These are phyloP conservation scores for Glandiceps talaboti DNA, from an alignment of 53 echinoderm and acorn worm species.

Conservation along the genomic window DNA sequence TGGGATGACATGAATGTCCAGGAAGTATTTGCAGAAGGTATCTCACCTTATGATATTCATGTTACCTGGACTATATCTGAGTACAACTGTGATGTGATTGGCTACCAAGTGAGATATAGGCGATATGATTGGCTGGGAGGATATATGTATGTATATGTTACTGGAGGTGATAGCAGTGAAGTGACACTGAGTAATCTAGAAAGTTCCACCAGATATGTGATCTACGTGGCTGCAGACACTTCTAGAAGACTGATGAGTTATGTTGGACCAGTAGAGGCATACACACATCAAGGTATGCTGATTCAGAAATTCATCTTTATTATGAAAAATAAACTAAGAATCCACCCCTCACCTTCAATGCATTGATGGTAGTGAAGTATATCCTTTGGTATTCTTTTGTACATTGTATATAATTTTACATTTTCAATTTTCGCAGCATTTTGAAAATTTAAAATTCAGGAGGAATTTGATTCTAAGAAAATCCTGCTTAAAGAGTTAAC, in stretches of 20 bases:
- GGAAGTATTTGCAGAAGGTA: conserved; percentile 16
- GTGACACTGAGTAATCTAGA: background rate
- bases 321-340: too few relatives aligned
- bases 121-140: conserved; percentile 1
- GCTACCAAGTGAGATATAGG: conserved; percentile 14
- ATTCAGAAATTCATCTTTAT: background rate
- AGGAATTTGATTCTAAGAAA: too few relatives aligned
- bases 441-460: too few relatives aligned
- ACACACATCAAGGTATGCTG: background rate
- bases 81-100: conserved; percentile 25
- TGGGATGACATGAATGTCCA: conserved; percentile 32
- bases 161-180: conserved; percentile 13
- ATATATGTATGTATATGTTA: background rate
- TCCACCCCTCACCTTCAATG: too few relatives aligned
- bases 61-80: conserved; percentile 20
- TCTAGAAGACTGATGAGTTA: conserved; percentile 8
- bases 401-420: too few relatives aligned
- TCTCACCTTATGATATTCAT: conserved; percentile 22
- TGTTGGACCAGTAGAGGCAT: background rate
- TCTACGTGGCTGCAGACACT: conserved; percentile 18
- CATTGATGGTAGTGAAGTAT: too few relatives aligned
- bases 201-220: conserved; percentile 2
- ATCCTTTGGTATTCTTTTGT: too few relatives aligned
- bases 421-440: too few relatives aligned
- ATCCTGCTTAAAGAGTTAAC: too few relatives aligned